Conservation (phyloP, 2,113 vertebrate genomes). For the Panthera tigris region DNA sequence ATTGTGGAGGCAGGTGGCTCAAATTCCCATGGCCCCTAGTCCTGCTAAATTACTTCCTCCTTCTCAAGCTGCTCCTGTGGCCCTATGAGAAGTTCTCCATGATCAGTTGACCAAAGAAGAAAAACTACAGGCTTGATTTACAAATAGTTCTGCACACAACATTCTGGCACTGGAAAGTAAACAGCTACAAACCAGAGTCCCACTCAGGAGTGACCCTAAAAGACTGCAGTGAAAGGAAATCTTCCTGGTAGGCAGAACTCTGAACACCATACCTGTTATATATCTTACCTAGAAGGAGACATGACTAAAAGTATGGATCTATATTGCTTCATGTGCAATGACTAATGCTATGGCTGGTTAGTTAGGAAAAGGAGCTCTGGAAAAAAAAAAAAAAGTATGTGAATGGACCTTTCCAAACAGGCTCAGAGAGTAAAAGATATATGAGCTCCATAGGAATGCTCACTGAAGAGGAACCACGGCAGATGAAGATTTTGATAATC, state of each 20-base stretch:
- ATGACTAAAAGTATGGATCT: neutral
- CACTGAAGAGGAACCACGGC: neutral
- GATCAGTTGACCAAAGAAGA: neutral
- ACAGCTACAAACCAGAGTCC: neutral
- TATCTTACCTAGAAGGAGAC: neutral
- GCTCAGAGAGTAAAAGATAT: neutral
- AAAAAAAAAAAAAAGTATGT: neutral
- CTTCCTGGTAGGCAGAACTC: neutral
- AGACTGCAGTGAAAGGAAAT: neutral
- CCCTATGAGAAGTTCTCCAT: neutral
- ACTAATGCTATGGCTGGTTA: neutral
- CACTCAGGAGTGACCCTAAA: neutral
- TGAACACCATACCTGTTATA: neutral
- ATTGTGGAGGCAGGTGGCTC: neutral
- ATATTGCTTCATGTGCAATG: neutral
- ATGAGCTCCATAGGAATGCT: neutral
- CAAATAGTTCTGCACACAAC: neutral
- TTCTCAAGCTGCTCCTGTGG: neutral
- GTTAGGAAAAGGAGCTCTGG: neutral
- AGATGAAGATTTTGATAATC: conserved; percentile 23
- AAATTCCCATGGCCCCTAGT: neutral
- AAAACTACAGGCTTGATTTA: neutral
- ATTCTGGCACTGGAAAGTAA: neutral
- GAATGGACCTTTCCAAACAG: neutral
- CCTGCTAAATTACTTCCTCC: neutral